phyloP scores from a whole-genome alignment of 2,113 vertebrate species.

The Ageneiosus marmoratus region DNA sequence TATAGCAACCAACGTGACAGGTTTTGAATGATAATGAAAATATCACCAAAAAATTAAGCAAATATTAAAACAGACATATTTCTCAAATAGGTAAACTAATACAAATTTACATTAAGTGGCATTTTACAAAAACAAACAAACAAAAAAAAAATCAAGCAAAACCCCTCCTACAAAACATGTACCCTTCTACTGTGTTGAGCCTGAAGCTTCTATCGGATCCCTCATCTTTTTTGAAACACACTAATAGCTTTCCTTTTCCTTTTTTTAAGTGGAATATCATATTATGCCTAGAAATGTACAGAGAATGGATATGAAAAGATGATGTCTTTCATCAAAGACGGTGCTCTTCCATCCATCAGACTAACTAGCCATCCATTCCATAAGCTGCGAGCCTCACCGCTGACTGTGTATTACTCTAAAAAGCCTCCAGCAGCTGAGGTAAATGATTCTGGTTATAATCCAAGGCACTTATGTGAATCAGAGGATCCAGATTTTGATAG shows the following conservation, averaged over 20 bases:
- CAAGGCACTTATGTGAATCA: conserved; percentile 77
- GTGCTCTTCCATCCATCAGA: conserved; percentile 57
- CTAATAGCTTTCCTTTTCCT: conserved; percentile 23
- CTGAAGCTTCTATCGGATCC: background rate
- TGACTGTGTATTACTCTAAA: conserved; percentile 69
- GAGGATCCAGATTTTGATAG: conserved; percentile 79
- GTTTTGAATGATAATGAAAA: background rate
- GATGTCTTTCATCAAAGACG: conserved; percentile 67
- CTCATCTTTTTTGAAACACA: conserved; percentile 20
- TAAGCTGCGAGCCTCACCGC: conserved; percentile 65
- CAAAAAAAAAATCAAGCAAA: background rate
- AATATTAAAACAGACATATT: conserved; percentile 36
- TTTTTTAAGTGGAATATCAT: conserved; percentile 50
- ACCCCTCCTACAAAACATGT: background rate
- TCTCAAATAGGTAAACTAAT: background rate
- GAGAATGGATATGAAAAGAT: conserved; percentile 67
- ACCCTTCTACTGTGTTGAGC: background rate
- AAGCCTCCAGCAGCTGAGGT: conserved; percentile 72
- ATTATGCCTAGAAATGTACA: conserved; percentile 52
- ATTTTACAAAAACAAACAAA: background rate
- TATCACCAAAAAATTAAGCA: no score
- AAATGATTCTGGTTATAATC: conserved; percentile 78
- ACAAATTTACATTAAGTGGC: background rate
- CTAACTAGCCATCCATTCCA: conserved; percentile 71
- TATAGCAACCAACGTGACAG: background rate